phyloP scores from a whole-genome alignment of 2,797 vertebrate species.

The Channallabes apus region DNA sequence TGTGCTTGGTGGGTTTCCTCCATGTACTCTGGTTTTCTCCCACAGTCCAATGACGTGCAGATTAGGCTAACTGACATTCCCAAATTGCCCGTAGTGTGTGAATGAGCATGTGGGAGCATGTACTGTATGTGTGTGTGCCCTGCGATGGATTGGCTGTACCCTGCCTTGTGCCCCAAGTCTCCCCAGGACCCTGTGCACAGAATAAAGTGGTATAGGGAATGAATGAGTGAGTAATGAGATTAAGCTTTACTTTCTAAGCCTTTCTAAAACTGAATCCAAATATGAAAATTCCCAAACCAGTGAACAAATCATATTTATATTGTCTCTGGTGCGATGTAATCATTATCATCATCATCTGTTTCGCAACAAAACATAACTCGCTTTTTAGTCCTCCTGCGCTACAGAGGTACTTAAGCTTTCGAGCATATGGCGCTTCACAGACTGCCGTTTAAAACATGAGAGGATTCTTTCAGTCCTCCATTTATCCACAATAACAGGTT shows the following conservation, averaged over 20 bases:
- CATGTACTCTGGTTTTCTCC: too few species aligned
- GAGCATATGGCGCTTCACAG: slow-evolving; percentile 20
- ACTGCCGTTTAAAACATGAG: not conserved
- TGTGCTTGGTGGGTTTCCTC: too few species aligned
- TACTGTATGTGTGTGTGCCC: too few species aligned
- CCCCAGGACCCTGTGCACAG: too few species aligned
- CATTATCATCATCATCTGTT: slow-evolving; percentile 1
- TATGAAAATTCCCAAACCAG: not conserved
- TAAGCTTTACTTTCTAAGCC: not conserved
- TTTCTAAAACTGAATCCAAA: not conserved
- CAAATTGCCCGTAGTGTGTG: too few species aligned
- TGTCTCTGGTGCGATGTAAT: not conserved
- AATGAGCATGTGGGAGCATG: too few species aligned
- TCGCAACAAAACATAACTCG: not conserved
- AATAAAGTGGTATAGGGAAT: too few species aligned
- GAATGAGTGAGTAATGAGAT: too few species aligned
- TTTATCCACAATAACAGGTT: slow-evolving; percentile 4
- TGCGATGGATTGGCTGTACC: too few species aligned
- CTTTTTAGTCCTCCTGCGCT: not conserved
- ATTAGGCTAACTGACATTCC: too few species aligned
- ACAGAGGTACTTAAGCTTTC: slow-evolving; percentile 1
- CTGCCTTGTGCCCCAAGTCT: too few species aligned
- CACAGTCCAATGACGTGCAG: too few species aligned
- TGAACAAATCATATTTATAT: not conserved
- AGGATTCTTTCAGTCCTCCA: slow-evolving; percentile 15